Evolutionary conservation across 2,113 vertebrate species (phyloP).

Genomic region (Rhodinocichla rosea): DNA sequence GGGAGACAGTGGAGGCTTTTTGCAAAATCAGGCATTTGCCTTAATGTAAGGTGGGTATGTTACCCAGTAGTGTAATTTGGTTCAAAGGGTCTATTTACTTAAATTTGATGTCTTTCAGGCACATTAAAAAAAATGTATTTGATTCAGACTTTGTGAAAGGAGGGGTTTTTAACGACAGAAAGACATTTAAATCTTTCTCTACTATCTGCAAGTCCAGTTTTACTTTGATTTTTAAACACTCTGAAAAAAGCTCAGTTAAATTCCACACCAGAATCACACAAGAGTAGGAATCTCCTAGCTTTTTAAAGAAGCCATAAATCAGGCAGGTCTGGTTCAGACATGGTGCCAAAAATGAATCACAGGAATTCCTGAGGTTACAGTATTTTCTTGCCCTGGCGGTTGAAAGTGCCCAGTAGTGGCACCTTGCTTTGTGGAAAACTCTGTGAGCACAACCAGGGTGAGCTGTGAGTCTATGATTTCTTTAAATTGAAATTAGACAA

Average conservation of each 20-base stretch:
- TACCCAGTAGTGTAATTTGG: background rate
- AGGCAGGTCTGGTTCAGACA: background rate
- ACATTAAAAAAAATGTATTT: background rate
- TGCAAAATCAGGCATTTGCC: background rate
- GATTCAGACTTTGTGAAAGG: background rate
- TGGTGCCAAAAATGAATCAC: background rate
- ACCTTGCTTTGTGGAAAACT: background rate
- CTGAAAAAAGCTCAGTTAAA: background rate
- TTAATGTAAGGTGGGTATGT: background rate
- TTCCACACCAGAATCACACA: background rate
- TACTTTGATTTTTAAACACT: background rate
- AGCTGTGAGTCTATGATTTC: background rate
- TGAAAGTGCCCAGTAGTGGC: background rate
- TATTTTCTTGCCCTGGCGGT: background rate
- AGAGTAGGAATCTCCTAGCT: background rate
- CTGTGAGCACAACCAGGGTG: background rate
- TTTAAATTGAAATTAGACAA: background rate
- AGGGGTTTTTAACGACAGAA: background rate
- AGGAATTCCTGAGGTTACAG: background rate
- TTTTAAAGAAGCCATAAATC: background rate
- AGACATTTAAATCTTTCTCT: background rate
- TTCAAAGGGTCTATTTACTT: background rate
- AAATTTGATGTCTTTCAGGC: background rate
- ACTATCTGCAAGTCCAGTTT: background rate
- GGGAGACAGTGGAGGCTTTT: background rate